phyloP scores from a whole-genome alignment of 2,888 invertebrate species.

The Patella pellucida region DNA sequence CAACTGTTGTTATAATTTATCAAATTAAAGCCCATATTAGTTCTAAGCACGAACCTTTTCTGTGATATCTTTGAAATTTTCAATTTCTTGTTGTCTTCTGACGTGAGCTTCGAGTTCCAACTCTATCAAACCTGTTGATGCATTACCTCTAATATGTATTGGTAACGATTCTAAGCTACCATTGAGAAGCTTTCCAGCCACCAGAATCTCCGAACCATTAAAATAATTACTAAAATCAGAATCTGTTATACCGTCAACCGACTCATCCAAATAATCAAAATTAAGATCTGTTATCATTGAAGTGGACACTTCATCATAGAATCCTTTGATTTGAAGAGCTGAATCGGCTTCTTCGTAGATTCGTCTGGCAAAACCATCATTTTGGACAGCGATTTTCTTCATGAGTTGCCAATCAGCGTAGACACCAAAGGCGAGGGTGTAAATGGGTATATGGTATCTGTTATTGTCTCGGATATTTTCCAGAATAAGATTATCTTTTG shows the following conservation, averaged over 20 bases:
- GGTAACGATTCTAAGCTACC: neutral
- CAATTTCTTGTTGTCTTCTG: conserved; percentile 9
- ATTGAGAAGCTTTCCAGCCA: conserved; percentile 36
- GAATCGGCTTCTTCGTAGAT: conserved; percentile 83
- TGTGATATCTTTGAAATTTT: conserved; percentile 31
- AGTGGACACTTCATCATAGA: conserved; percentile 77
- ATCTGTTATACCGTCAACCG: conserved; percentile 46
- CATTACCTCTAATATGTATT: conserved; percentile 27
- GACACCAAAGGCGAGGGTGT: conserved; percentile 51
- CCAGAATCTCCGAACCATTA: conserved; percentile 53
- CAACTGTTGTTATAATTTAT: no score
- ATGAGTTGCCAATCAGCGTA: conserved; percentile 52
- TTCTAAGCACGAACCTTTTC: conserved; percentile 58
- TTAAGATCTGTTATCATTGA: conserved; percentile 79
- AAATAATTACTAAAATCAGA: conserved; percentile 42
- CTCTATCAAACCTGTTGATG: conserved; percentile 25
- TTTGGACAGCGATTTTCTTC: conserved; percentile 73
- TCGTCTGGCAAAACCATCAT: conserved; percentile 80
- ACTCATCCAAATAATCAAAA: conserved; percentile 75
- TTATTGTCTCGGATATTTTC: conserved; percentile 44
- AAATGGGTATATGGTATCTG: conserved; percentile 42
- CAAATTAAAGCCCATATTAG: no score
- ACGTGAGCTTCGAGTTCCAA: conserved; percentile 14
- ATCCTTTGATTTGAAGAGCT: conserved; percentile 78
- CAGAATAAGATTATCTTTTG: conserved; percentile 58